Evolutionary conservation across 2,797 vertebrate genomes (phyloP).

Genomic region (Bradypus variegatus): DNA sequence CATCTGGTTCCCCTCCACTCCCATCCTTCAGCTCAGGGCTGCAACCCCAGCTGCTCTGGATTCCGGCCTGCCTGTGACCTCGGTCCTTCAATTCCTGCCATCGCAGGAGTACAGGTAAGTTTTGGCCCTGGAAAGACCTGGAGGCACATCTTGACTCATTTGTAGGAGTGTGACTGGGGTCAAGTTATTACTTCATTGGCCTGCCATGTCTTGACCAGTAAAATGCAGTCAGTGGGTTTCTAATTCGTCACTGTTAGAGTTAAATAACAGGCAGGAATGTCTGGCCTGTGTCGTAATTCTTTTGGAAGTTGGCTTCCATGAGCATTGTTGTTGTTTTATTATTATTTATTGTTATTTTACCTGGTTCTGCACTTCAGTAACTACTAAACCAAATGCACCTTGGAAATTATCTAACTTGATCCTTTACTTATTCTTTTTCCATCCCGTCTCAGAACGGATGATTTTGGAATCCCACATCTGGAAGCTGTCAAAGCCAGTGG

Average conservation of each 20-base stretch:
- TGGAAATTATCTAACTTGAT: neutral
- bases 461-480: neutral
- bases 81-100: fast-evolving
- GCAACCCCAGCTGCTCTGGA: neutral
- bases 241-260: neutral
- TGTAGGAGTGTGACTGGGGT: fast-evolving
- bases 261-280: fast-evolving
- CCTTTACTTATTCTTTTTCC: neutral
- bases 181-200: neutral
- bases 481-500: fast-evolving
- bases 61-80: too few relatives aligned
- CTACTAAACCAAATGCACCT: neutral
- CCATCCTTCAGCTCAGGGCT: too few relatives aligned
- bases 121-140: neutral
- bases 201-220: neutral
- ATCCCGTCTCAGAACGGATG: fast-evolving
- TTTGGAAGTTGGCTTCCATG: neutral
- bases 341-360: neutral
- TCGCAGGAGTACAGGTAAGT: fast-evolving
- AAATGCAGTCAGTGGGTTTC: neutral
- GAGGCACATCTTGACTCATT: too few relatives aligned
- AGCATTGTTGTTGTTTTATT: neutral
- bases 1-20: fast-evolving
- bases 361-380: neutral
- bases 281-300: fast-evolving